A percentile compares a stretch with the other conserved stretches of the same genome.
Conservation (phyloP, 2,113 vertebrate species). For the Anguilla japonica region DNA sequence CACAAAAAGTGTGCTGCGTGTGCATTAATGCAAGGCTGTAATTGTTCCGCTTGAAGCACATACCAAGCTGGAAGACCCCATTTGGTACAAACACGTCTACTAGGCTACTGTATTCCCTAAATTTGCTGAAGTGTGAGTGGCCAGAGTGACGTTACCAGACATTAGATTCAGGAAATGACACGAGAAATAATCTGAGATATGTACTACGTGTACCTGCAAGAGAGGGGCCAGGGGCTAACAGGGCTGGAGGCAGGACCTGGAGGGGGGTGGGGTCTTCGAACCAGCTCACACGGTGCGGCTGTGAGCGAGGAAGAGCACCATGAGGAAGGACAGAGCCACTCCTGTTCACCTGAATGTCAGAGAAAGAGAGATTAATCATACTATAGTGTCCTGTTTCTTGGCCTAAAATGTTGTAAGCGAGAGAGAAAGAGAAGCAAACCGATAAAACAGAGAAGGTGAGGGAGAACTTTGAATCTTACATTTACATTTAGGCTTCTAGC, state of each 20-base stretch:
- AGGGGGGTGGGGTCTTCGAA: background rate
- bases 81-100: too few relatives aligned
- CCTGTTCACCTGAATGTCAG: background rate
- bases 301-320: background rate
- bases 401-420: too few relatives aligned
- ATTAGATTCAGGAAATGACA: too few relatives aligned
- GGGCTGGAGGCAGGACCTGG: background rate
- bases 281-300: background rate
- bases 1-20: too few relatives aligned
- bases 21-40: too few relatives aligned
- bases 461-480: background rate
- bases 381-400: background rate
- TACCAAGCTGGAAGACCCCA: too few relatives aligned
- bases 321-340: background rate
- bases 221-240: background rate
- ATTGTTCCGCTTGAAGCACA: too few relatives aligned
- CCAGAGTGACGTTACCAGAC: too few relatives aligned
- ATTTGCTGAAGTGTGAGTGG: too few relatives aligned
- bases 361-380: background rate
- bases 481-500: too few relatives aligned
- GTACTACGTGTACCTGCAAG: background rate
- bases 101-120: too few relatives aligned
- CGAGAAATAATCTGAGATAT: too few relatives aligned
- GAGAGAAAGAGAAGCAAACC: background rate
- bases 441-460: background rate